Base-by-base conservation (phyloP, 2,797 vertebrate genomes). In the Discoglossus pictus region DNA sequence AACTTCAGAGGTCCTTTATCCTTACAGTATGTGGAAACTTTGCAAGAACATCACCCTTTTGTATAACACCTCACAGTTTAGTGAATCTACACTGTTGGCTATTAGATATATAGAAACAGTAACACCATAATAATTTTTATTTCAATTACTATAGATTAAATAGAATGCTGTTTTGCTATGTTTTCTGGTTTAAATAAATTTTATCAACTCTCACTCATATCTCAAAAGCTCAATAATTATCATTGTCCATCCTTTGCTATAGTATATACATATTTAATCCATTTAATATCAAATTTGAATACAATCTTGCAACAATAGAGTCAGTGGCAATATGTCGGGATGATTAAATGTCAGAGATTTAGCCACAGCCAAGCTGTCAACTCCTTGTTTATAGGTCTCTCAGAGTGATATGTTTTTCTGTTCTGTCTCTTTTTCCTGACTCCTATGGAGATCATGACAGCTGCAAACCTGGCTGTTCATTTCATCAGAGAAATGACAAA, bases 401-500 rank as follows among this genome's bases (percentile, higher is more conserved):
- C 47, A 70, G 67, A 15, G 34, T 62, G 74, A 46, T 77, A 60
- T 38, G 18, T 46, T 51, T 58, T 76, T 68, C 65, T 23, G 67
- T 23, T 15, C 71, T 47, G 69, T 66, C 61, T 70, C 72, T 61
- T 72, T 64, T 24, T 72, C 78, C 79, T 76, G 73, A 40, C 60
- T 70, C 68, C 68, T 63, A 76, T 81, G 63, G 52, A 79, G 61
- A 66, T 61, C 64, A 47, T 75, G 68, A 60, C 66, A 83, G 34
- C 56, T 59, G 67, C 31, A 13, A 73, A 76, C 70, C 48, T 78
- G 66, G 31, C 39, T 74, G 69, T 75, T 75, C 65, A 65, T 75
- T 83, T 78, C 61, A 75, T 79, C 78, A 75, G 61, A 76, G 51
- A 52, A 61, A 38, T 69, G 77, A 72, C 76, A 82, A 78, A 74